A percentile compares a stretch with the other conserved stretches of the same genome.
Conservation (phyloP, 2,113 vertebrate genomes). For the human (Homo sapiens) region GRCh38 chr3:74434501-74435000, state of each 20-base stretch:
- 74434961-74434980: rapidly evolving
- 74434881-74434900: not conserved
- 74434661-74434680: not conserved
- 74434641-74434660: not conserved
- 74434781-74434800: not conserved
- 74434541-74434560: not conserved
- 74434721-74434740: not conserved
- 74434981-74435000: not conserved
- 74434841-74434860: not conserved
- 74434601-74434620: not conserved
- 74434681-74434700: not conserved
- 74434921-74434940: not conserved
- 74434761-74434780: not conserved
- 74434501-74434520: not conserved
- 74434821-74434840: not conserved
- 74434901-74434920: not conserved
- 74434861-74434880: not conserved
- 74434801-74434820: not conserved
- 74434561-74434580: not conserved
- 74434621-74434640: not conserved
- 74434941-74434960: not conserved
- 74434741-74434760: not conserved
- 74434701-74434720: not conserved
- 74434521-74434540: not conserved
- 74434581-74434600: not conserved